Evolutionary conservation across 2,113 vertebrate species (phyloP), one percentile per base, ranked within the genome.

Genomic region (Seriola aureovittata): DNA sequence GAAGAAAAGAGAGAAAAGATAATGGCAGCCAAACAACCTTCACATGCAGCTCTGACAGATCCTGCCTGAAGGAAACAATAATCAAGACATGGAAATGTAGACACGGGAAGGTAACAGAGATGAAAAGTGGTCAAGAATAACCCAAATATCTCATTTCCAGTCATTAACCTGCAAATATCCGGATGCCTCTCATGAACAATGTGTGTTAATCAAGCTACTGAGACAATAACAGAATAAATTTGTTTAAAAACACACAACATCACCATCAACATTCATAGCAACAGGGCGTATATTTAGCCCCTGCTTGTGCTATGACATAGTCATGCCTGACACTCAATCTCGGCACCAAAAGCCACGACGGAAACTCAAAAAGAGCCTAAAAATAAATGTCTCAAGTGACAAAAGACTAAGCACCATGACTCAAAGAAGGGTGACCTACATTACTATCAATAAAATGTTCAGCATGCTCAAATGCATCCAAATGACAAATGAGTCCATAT

Each of bases 341-440:
- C 73, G 86, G 84, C 83, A 90, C 91, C 88, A 85, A 90, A 92
- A 91, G 95, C 71, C 86, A 91, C 57, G 90, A 92, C n/a, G 58
- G 93, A 94, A 93, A 92, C 79, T 93, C 89, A 80, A 93, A 94
- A 94, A 94, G 82, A 86, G 72, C 88, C 94, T 95, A 95, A 94
- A 95, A 93, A 95, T 96, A 96, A 92, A 93, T 92, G 92, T 93
- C 94, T 94, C 91, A 94, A 94, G 93, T 94, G 91, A 95, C 92
- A 94, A 95, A 95, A 94, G 90, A 92, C 80, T 63, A 36, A 79
- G 90, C 80, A 67, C 59, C 77, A 84, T 89, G 89, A 95, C 87
- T 93, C 90, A 88, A 92, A 87, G 85, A 80, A 58, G 89, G 80
- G 2, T 90, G 92, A 80, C 92, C 90, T 85, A 92, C 84, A 93